Evolutionary conservation across 2,888 invertebrate species (phyloP).

Genomic region (Mesorhabditis sp.): DNA sequence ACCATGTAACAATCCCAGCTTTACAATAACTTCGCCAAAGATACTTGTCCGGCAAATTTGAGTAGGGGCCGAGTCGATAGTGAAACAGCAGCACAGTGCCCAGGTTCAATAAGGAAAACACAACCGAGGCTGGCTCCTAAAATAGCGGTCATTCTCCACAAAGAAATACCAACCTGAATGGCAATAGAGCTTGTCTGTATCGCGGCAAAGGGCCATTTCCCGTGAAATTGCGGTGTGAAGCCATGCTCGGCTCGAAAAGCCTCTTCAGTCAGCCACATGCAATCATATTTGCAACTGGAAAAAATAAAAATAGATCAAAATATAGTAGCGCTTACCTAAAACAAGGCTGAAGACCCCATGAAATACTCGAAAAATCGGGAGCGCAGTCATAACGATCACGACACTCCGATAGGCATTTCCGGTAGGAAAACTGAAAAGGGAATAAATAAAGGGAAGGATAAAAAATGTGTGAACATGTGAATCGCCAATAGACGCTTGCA

Average conservation of each 20-base stretch:
- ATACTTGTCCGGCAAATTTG: slow-evolving; percentile 14
- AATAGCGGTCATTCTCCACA: neutral
- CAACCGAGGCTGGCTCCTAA: slow-evolving; percentile 46
- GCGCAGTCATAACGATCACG: neutral
- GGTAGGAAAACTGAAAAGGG: neutral
- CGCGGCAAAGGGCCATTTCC: slow-evolving; percentile 51
- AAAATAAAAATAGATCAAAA: neutral
- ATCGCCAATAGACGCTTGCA: too few species aligned
- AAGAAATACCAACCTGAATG: slow-evolving; percentile 10
- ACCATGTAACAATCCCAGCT: slow-evolving; percentile 39
- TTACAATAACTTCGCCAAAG: slow-evolving; percentile 37
- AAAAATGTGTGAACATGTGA: too few species aligned
- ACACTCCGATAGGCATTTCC: slow-evolving; percentile 4
- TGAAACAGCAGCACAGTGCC: slow-evolving; percentile 27
- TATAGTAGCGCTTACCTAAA: neutral
- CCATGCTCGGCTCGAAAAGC: slow-evolving; percentile 25
- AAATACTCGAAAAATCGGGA: neutral
- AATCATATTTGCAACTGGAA: slow-evolving; percentile 42
- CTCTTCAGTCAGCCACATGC: slow-evolving; percentile 45
- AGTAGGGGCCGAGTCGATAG: slow-evolving; percentile 13
- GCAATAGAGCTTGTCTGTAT: slow-evolving; percentile 21
- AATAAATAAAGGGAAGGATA: too few species aligned
- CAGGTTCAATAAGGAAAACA: slow-evolving; percentile 47
- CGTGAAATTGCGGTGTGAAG: slow-evolving; percentile 43
- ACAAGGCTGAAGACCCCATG: neutral